Percentiles rank a stretch among this genome's conserved stretches.
Conservation (phyloP, 2,797 vertebrate genomes). For the Sylvilagus floridanus region DNA sequence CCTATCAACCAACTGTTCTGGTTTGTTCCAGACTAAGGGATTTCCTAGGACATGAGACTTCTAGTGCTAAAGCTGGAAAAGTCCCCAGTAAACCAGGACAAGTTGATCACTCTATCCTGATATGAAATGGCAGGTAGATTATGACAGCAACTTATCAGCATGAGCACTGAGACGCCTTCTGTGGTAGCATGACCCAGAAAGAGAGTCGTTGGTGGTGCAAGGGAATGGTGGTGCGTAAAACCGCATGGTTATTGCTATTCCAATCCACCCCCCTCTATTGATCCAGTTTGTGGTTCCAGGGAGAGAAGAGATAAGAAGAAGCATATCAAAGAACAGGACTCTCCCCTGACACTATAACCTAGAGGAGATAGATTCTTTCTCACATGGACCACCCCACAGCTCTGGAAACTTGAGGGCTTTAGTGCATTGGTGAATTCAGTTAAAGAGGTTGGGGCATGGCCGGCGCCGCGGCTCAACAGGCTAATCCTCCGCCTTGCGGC, state of each 20-base stretch:
- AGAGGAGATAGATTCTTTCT: not conserved
- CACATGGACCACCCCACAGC: not conserved
- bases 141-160: not conserved
- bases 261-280: not conserved
- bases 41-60: slow-evolving; percentile 18
- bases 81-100: not conserved
- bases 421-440: not conserved
- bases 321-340: not conserved
- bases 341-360: not conserved
- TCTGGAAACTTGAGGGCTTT: not conserved
- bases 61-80: not conserved
- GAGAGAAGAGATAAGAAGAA: not conserved
- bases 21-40: not conserved
- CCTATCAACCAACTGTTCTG: not conserved
- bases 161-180: not conserved
- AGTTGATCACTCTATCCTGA: not conserved
- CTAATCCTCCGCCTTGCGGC: too few species aligned
- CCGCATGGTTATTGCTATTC: not conserved
- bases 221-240: not conserved
- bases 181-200: not conserved
- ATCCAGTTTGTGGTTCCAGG: not conserved
- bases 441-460: not conserved
- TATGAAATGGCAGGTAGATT: not conserved
- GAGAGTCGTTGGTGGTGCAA: not conserved
- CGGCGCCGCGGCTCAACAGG: too few species aligned